Base-by-base conservation (phyloP, 2,888 invertebrate genomes). In the Polymixis flavicincta region DNA sequence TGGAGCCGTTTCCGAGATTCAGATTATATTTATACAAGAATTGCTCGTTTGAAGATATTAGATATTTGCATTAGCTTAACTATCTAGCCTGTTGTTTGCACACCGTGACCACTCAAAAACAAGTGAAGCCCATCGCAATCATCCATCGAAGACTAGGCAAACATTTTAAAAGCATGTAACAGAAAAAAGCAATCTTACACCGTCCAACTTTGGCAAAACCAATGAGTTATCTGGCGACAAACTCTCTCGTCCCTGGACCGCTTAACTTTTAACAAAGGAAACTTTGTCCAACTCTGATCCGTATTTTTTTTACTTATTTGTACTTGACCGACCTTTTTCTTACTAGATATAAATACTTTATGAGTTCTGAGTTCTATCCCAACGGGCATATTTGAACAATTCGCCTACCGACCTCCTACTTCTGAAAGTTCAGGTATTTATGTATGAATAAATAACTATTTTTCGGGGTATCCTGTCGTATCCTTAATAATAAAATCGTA, bases 201-300 rank as follows among this genome's bases (percentile, higher is more conserved):
- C 1, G 37, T 25, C 19, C 19, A 63, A 64, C 50, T 81, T 73
- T 32, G 32, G 6, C 19, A 45, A 74, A 61, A 55, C 32, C n/a
- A 19, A 54, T 32, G 1, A 80, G 50, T 32, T 76, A 64, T 73
- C 48, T 48, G 28, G n/a, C 8, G n/a, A 60, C 54, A 54, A 76
- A 69, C 48, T 66, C 54, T 61, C 13, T 17, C 25, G 25, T 55
- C n/a, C 7, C 22, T 32, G 14, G 54, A 65, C 65, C 60, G 32
- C 65, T 71, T 48, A 69, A 71, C 75, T 78, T 82, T 61, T 71
- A 82, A 74, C 68, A 78, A 82, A 79, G 69, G 32, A 75, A 79
- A 82, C 59, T 71, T 74, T 69, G 28, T 63, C 2, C 32, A 32
- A 66, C 54, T 79, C n/a, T 54, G n/a, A 74, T 32, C 8, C 52